These are phyloP conservation scores for Sesamia inferens DNA, from an alignment of 2,888 invertebrate species.

Conservation along the genomic window DNA sequence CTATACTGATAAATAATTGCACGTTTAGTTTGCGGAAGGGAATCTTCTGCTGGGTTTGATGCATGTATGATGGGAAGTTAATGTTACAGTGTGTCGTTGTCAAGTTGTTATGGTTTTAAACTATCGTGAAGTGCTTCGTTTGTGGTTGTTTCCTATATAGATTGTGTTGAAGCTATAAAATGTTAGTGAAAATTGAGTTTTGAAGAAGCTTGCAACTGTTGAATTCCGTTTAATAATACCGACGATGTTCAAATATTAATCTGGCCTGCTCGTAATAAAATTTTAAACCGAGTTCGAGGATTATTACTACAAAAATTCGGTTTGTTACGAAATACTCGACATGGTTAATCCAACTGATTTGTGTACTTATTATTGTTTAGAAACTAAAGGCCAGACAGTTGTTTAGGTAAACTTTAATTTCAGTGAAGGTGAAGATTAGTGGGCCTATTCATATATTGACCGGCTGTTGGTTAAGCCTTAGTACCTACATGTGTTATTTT, in stretches of 20 bases:
- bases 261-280: slow-evolving; percentile 42
- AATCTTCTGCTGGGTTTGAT: slow-evolving; percentile 4
- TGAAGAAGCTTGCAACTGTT: neutral
- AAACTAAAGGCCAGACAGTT: slow-evolving; percentile 75
- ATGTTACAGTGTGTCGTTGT: slow-evolving; percentile 9
- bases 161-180: neutral
- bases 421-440: slow-evolving; percentile 79
- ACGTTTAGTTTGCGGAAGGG: slow-evolving; percentile 78
- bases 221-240: neutral
- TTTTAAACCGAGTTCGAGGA: slow-evolving; percentile 24
- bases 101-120: slow-evolving; percentile 27
- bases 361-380: slow-evolving; percentile 75
- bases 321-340: slow-evolving; percentile 69
- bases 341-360: slow-evolving; percentile 78
- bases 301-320: slow-evolving; percentile 49
- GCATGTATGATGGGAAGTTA: slow-evolving; percentile 13
- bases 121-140: slow-evolving; percentile 15
- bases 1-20: slow-evolving; percentile 71
- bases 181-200: neutral
- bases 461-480: slow-evolving; percentile 37
- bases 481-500: slow-evolving; percentile 57
- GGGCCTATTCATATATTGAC: slow-evolving; percentile 65
- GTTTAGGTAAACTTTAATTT: slow-evolving; percentile 71
- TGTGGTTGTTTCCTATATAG: neutral
- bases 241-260: slow-evolving; percentile 10